These are phyloP conservation scores for Lasioglossum marginatum DNA, from an alignment of 2,888 invertebrate species.

Conservation along the genomic window DNA sequence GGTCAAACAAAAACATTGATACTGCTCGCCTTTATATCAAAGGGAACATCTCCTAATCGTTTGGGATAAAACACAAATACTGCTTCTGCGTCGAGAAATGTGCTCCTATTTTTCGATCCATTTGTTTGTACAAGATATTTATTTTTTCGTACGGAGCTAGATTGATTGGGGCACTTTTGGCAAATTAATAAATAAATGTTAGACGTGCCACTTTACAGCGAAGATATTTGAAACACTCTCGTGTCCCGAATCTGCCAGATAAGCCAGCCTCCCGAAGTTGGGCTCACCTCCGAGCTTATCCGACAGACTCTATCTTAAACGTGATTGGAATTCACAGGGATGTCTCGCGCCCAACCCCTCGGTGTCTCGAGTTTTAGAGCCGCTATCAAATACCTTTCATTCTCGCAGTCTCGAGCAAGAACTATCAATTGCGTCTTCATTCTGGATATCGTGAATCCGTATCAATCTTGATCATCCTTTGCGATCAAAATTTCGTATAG, in stretches of 20 bases:
- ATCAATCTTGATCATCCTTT: no score
- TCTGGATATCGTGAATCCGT: no score
- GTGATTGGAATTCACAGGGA: constrained; percentile 12
- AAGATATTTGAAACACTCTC: neutral
- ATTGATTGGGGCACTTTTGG: neutral
- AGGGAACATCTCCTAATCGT: no score
- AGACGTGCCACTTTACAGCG: neutral
- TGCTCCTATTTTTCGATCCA: neutral
- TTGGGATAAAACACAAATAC: no score
- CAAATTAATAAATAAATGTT: neutral
- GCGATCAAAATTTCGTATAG: no score
- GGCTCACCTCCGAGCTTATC: neutral
- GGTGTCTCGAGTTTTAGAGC: neutral
- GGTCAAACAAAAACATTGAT: no score
- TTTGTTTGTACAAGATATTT: no score
- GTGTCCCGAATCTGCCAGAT: neutral
- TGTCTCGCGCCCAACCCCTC: neutral
- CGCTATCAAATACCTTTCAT: neutral
- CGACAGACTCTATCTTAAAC: neutral
- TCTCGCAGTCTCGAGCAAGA: neutral
- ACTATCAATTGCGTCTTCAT: no score
- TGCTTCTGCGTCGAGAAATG: neutral
- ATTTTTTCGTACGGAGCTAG: neutral
- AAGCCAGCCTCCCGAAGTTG: neutral
- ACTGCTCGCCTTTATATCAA: no score